phyloP scores from a whole-genome alignment of 1,140 invertebrate genomes.

The Danaus plexippus region DNA sequence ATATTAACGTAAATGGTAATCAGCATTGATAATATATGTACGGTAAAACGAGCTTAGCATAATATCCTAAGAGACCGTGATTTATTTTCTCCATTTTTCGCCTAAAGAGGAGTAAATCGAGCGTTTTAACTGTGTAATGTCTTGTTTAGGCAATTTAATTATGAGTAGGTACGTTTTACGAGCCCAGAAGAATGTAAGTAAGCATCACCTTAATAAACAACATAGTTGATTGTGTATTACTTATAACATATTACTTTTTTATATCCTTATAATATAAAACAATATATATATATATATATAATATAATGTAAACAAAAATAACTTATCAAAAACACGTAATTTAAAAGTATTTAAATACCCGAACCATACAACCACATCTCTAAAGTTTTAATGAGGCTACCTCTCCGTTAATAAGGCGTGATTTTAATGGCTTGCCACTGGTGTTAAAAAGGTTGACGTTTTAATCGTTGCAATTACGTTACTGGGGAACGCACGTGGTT shows the following conservation, averaged over 20 bases:
- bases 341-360: too few relatives aligned
- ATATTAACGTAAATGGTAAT: conserved; percentile 13
- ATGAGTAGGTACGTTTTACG: conserved; percentile 17
- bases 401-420: conserved; percentile 14
- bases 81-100: conserved; percentile 24
- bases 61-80: conserved; percentile 14
- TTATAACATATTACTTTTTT: too few relatives aligned
- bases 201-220: too few relatives aligned
- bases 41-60: conserved; percentile 26
- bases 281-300: too few relatives aligned
- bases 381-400: conserved; percentile 11
- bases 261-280: too few relatives aligned
- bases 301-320: too few relatives aligned
- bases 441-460: conserved; percentile 23
- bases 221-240: too few relatives aligned
- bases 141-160: conserved; percentile 16
- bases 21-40: conserved; percentile 26
- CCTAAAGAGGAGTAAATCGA: conserved; percentile 21
- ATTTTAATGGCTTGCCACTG: conserved; percentile 20
- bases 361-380: too few relatives aligned
- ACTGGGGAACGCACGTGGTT: conserved; percentile 10
- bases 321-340: too few relatives aligned
- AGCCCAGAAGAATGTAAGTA: conserved; percentile 1
- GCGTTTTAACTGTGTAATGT: conserved; percentile 13
- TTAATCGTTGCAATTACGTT: conserved; percentile 19